Evolutionary conservation across 2,113 vertebrate species (phyloP).

Genomic region (Peucedramus taeniatus): DNA sequence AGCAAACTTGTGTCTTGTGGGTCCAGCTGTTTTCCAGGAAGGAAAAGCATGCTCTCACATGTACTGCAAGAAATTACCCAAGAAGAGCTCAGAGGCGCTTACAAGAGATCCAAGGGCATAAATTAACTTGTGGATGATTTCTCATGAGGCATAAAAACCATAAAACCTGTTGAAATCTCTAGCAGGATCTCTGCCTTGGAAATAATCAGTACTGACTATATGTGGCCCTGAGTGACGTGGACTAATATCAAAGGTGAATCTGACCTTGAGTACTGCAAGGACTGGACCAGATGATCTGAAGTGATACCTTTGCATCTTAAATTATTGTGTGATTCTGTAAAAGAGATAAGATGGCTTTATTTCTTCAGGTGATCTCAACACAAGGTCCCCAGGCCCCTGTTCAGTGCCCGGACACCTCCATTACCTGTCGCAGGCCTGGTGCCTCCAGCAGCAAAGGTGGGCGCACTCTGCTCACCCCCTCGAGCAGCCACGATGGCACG

Average conservation of each 20-base stretch:
- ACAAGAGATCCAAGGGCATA: background rate
- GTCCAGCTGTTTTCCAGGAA: background rate
- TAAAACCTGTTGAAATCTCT: background rate
- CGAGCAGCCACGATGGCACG: rapidly evolving
- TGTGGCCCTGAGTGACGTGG: background rate
- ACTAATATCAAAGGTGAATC: background rate
- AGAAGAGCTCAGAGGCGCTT: background rate
- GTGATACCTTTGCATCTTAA: background rate
- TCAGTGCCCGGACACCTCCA: background rate
- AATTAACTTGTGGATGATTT: background rate
- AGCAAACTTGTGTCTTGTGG: background rate
- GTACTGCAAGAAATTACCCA: background rate
- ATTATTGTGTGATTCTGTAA: background rate
- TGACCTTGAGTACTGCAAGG: background rate
- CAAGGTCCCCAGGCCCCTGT: background rate
- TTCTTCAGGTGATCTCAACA: background rate
- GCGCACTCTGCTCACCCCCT: background rate
- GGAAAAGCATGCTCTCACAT: rapidly evolving
- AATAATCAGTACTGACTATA: background rate
- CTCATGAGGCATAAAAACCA: background rate
- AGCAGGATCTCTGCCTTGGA: background rate
- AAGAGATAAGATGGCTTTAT: background rate
- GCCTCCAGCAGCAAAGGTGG: background rate
- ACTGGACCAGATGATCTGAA: background rate
- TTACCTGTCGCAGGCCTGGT: background rate